A percentile compares a stretch with the other conserved stretches of the same genome.
Evolutionary conservation across 2,888 invertebrate species (phyloP).

Genomic region (Marasmarcha lunaedactyla): DNA sequence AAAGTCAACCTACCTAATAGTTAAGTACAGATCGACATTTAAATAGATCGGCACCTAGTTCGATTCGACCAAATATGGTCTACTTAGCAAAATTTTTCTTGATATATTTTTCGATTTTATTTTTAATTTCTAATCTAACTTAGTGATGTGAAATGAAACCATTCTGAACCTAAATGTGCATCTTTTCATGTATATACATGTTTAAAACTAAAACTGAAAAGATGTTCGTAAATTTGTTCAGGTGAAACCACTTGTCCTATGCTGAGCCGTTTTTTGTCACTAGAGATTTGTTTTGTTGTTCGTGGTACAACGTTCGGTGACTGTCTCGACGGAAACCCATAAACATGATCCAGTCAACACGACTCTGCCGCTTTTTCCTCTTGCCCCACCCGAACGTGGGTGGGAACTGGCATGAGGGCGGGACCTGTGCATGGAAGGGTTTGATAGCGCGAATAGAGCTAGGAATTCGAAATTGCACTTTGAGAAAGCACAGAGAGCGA

Average conservation of each 20-base stretch:
- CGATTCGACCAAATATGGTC: too few relatives aligned
- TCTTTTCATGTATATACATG: too few relatives aligned
- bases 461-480: slow-evolving; percentile 22
- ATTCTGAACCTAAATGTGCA: too few relatives aligned
- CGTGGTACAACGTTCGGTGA: slow-evolving; percentile 51
- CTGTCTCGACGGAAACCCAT: slow-evolving; percentile 66
- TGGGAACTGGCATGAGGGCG: slow-evolving; percentile 31
- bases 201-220: neutral
- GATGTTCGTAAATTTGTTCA: slow-evolving; percentile 60
- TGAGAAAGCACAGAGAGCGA: slow-evolving; percentile 50
- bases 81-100: too few relatives aligned
- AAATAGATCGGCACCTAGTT: too few relatives aligned
- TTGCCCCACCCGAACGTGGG: slow-evolving; percentile 45
- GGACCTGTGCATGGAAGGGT: slow-evolving; percentile 32
- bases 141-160: too few relatives aligned
- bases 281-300: slow-evolving; percentile 67
- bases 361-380: slow-evolving; percentile 61
- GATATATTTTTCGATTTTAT: too few relatives aligned
- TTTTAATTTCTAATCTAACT: too few relatives aligned
- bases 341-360: slow-evolving; percentile 60
- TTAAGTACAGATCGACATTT: too few relatives aligned
- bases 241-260: slow-evolving; percentile 64
- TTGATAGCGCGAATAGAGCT: slow-evolving; percentile 34
- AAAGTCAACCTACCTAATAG: too few relatives aligned
- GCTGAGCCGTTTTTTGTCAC: slow-evolving; percentile 64